phyloP scores from a whole-genome alignment of 2,888 invertebrate species.

The Drosophila kuntzei region DNA sequence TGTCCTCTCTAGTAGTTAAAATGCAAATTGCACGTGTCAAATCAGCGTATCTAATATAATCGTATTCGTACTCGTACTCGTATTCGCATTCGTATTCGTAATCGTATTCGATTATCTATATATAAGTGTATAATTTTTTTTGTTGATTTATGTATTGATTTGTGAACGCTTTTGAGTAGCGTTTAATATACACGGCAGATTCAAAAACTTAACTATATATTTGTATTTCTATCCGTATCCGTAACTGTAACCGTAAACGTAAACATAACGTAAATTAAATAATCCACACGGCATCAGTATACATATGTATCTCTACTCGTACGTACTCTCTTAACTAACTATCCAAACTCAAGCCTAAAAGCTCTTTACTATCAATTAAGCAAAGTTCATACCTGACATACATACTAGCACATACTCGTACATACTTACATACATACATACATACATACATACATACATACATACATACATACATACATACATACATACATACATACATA shows the following conservation, averaged over 20 bases:
- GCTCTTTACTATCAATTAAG: slow-evolving; percentile 49
- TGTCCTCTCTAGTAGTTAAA: slow-evolving; percentile 44
- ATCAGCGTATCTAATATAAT: slow-evolving; percentile 46
- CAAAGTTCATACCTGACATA: slow-evolving; percentile 30
- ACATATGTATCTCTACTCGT: slow-evolving; percentile 12
- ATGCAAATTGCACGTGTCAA: slow-evolving; percentile 75
- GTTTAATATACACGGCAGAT: slow-evolving; percentile 52
- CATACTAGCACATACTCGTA: slow-evolving; percentile 1
- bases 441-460: no score
- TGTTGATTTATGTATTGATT: slow-evolving; percentile 26
- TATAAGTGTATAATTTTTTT: slow-evolving; percentile 6
- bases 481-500: no score
- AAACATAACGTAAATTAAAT: slow-evolving; percentile 41
- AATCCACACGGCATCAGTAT: slow-evolving; percentile 52
- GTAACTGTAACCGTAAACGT: slow-evolving; percentile 33
- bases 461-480: no score
- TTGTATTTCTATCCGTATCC: slow-evolving; percentile 30
- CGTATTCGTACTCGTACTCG: slow-evolving; percentile 40
- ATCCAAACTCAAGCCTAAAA: slow-evolving; percentile 49
- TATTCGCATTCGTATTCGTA: slow-evolving; percentile 15
- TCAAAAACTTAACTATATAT: slow-evolving; percentile 26
- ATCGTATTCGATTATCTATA: slow-evolving; percentile 20
- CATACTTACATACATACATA: not conserved
- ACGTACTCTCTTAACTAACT: slow-evolving; percentile 32
- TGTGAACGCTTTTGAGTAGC: slow-evolving; percentile 44